Evolutionary conservation across 2,113 vertebrate genomes (phyloP), one percentile per base, ranked within the genome.

Genomic region (Thomomys bottae): DNA sequence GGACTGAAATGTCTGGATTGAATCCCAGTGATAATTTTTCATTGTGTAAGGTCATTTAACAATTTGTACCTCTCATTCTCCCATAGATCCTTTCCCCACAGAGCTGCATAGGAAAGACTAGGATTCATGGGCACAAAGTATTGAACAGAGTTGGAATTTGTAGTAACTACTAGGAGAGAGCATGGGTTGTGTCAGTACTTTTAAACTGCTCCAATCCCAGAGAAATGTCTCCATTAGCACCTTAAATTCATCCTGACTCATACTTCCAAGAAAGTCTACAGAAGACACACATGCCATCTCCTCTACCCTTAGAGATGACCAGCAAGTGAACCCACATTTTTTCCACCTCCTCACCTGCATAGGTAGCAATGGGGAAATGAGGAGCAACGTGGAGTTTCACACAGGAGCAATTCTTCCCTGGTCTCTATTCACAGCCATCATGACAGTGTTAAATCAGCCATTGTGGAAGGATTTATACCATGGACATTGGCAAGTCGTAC

Each of bases 401-500:
- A 24, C 15, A 10, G 7, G 21, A 2, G 0, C n/a, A 32, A 3
- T 23, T 63, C 40, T n/a, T 84, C 32, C 30, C 71, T 34, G 34
- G 40, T 75, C 66, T 84, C 34, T 23, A 21, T 23, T 68, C 68
- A 34, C 38, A 73, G 28, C 67, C 42, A 20, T 42, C 23, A 23
- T 12, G 38, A 34, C 38, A 89, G 36, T 42, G 42, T 81, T 38
- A 90, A 83, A 81, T 34, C 63, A 87, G 21, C 38, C 45, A 38
- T 1, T 0, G 12, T 34, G 28, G 36, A 11, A 67, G 26, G 28
- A 28, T 59, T 80, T 61, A 66, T 30, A 38, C 26, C 68, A 42
- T 2, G 20, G 79, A 82, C 90, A 94, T 40, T 72, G 36, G 34
- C 84, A 86, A 92, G 80, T 34, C 54, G 40, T 70, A 59, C 59